Base-by-base conservation (phyloP, 2,797 vertebrate genomes). In the Potorous gilbertii region DNA sequence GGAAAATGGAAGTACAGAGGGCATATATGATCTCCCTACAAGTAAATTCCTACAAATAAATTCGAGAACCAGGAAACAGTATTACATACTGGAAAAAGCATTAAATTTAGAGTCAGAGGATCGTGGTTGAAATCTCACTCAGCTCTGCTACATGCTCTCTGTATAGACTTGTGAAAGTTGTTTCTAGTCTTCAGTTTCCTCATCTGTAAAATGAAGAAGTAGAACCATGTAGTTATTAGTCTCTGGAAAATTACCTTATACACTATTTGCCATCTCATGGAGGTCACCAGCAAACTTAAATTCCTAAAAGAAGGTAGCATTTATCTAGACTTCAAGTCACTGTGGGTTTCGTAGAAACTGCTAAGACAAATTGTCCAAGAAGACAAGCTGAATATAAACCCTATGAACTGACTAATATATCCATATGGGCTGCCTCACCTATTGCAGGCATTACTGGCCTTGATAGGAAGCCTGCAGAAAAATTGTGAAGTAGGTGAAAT, bases 251-350 rank as follows among this genome's bases (percentile, higher is more conserved):
- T 40, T 81, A 81, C 66, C 18, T 81, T 81, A 98, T 96, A 97
- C 96, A 95, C 90, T 96, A 98, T 96, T 56, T 40, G 66, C 6
- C 66, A 46, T 1, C 18, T 66, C 14, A n/a, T 46, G 66, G 66
- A 81, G n/a, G 8, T 24, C n/a, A 46, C 66, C 18, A 81, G n/a
- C 12, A 13, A 21, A 40, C 16, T 40, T 46, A 46, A 81, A 40
- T 81, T 81, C 24, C 18, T 81, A 21, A 40, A 46, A 81, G 13
- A 66, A 66, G 13, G 29, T 14, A 62, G 31, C 59, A 62, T 34
- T 62, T 62, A 62, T 34, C 59, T 62, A 62, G 31, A 34, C 29
- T 3, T 74, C 14, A 40, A 74, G 29, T n/a, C 34, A n/a, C 62
- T 40, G 34, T n/a, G n/a, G 34, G 29, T 40, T 74, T 66, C 8